Conservation (phyloP, 2,888 invertebrate species). For the Molanna angustata region DNA sequence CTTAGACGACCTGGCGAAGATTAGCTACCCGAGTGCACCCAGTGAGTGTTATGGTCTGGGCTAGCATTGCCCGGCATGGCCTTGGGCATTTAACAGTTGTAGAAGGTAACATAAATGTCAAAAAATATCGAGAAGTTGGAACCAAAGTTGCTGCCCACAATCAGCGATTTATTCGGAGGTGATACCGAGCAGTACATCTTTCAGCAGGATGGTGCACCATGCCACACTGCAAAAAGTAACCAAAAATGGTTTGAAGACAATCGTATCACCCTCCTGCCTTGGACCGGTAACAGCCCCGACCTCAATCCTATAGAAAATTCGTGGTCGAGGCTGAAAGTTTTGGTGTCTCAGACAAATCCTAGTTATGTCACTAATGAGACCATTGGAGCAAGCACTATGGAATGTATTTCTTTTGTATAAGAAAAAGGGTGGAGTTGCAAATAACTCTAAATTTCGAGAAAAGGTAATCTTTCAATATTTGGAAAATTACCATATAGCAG, state of each 20-base stretch:
- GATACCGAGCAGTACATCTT: slow-evolving; percentile 3
- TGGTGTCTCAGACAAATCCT: too few species aligned
- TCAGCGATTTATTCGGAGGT: not conserved
- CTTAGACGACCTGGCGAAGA: not conserved
- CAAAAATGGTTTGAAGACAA: not conserved
- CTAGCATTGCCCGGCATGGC: slow-evolving; percentile 9
- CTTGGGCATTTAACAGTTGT: not conserved
- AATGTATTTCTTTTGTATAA: slow-evolving; percentile 32
- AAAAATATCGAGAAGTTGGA: not conserved
- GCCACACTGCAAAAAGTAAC: not conserved
- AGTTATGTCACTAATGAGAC: too few species aligned
- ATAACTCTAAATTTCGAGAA: slow-evolving; percentile 14
- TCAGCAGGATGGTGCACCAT: slow-evolving; percentile 6
- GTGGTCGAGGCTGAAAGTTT: too few species aligned
- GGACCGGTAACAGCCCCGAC: too few species aligned
- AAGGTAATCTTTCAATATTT: slow-evolving; percentile 9
- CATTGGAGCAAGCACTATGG: slow-evolving; percentile 33
- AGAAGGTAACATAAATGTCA: slow-evolving; percentile 2
- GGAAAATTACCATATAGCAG: slow-evolving; percentile 14
- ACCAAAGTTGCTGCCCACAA: slow-evolving; percentile 1
- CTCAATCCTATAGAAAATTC: too few species aligned
- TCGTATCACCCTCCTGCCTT: not conserved
- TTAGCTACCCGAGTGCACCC: not conserved
- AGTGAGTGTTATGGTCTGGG: slow-evolving; percentile 7
- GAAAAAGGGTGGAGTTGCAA: slow-evolving; percentile 16